Evolutionary conservation across 53 echinoderm and acorn worm species (phyloP).

Genomic region (Astropecten irregularis): DNA sequence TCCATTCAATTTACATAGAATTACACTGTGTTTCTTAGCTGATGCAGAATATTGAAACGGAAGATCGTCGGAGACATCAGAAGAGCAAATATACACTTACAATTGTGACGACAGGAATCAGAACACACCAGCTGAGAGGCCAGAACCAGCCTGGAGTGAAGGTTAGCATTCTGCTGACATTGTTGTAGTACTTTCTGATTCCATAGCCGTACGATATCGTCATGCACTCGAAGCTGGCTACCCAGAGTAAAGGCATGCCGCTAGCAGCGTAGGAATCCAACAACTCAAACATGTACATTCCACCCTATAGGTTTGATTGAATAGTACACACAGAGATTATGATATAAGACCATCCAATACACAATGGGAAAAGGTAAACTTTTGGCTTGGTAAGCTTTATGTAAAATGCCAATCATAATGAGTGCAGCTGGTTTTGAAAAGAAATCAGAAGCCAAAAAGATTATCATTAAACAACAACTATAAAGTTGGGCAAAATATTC

Average conservation of each 20-base stretch:
- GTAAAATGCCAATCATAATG: no score
- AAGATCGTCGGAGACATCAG: no score
- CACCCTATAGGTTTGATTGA: slow-evolving; percentile 71
- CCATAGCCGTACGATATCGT: slow-evolving; percentile 86
- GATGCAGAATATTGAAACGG: no score
- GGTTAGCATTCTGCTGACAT: slow-evolving; percentile 70
- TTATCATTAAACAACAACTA: no score
- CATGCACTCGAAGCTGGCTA: slow-evolving; percentile 83
- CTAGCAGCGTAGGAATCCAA: slow-evolving; percentile 86
- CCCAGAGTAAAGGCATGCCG: slow-evolving; percentile 84
- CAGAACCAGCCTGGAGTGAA: slow-evolving; percentile 89
- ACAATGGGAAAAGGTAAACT: not conserved
- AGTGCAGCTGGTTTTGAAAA: no score
- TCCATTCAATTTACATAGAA: no score
- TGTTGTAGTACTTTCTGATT: slow-evolving; percentile 73
- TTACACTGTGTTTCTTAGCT: no score
- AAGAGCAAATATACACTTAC: no score
- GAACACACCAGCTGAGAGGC: slow-evolving; percentile 77
- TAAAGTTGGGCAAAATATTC: no score
- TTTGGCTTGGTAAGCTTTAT: no score
- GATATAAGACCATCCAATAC: no score
- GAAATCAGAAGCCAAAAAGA: no score
- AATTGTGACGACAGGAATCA: slow-evolving; percentile 75
- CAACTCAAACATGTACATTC: slow-evolving; percentile 92
- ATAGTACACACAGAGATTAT: not conserved